Percentiles rank a stretch among this genome's conserved stretches.
phyloP scores from a whole-genome alignment of 2,113 vertebrate species.

The Chloebia gouldiae region DNA sequence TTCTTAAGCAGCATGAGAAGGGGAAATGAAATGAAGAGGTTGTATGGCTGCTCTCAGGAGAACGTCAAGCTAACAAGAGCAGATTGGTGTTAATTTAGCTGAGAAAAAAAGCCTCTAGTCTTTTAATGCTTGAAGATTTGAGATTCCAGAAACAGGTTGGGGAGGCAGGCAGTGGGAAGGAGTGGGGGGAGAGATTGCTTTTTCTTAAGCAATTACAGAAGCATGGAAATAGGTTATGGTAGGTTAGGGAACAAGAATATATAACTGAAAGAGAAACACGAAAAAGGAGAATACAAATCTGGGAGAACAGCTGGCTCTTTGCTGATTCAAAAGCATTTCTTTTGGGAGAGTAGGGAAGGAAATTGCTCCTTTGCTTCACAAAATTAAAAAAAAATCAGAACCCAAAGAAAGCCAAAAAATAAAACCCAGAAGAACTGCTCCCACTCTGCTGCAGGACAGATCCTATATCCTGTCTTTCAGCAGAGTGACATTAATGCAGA shows the following conservation, averaged over 20 bases:
- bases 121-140: slow-evolving; percentile 1
- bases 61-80: neutral
- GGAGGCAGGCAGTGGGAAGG: neutral
- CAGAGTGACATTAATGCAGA: neutral
- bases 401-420: neutral
- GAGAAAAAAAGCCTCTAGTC: slow-evolving; percentile 5
- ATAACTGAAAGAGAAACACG: neutral
- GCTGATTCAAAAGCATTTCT: neutral
- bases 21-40: slow-evolving; percentile 46
- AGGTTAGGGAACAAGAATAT: neutral
- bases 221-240: neutral
- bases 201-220: neutral
- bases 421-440: neutral
- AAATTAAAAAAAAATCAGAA: neutral
- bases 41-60: slow-evolving; percentile 46
- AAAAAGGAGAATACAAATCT: neutral
- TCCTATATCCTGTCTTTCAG: neutral
- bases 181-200: fast-evolving
- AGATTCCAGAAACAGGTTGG: neutral
- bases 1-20: slow-evolving; percentile 20
- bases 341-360: neutral
- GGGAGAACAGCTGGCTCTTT: neutral
- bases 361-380: neutral
- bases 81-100: slow-evolving; percentile 60
- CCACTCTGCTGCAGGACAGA: neutral